Percentiles rank a stretch among this genome's conserved stretches.
Evolutionary conservation across 2,888 invertebrate species (phyloP).

Genomic region (Chalcosyrphus nemorum): DNA sequence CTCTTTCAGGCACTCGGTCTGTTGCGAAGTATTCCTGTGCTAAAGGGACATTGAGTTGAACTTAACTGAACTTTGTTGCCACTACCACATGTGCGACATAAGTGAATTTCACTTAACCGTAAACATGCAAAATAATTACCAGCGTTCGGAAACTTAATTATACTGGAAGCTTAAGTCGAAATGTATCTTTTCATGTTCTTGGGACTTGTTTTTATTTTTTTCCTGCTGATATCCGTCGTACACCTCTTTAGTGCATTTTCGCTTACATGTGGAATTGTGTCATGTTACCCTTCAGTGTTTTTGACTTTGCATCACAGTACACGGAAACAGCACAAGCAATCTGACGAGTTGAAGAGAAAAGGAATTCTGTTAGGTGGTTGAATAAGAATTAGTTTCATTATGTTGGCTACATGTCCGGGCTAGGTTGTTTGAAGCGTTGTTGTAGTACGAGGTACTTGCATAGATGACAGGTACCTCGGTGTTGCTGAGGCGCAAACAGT

Average conservation of each 20-base stretch:
- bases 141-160: constrained; percentile 7
- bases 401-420: constrained; percentile 42
- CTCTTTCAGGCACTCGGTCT: not conserved
- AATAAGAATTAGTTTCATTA: constrained; percentile 58
- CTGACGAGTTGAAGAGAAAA: not conserved
- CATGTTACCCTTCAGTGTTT: constrained; percentile 10
- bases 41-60: not conserved
- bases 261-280: constrained; percentile 11
- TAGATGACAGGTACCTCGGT: constrained; percentile 24
- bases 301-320: not conserved
- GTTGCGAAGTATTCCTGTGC: not conserved
- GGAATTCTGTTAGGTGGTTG: constrained; percentile 14
- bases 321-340: not conserved
- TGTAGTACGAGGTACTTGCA: constrained; percentile 6
- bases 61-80: constrained; percentile 3
- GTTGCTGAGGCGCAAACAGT: constrained; percentile 25
- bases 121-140: constrained; percentile 21
- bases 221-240: not conserved
- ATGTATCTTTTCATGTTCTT: constrained; percentile 3
- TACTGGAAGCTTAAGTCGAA: not conserved
- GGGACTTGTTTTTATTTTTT: not conserved
- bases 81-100: not conserved
- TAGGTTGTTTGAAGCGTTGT: constrained; percentile 17
- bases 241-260: not conserved
- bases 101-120: constrained; percentile 1